Evolutionary conservation across 2,113 vertebrate species (phyloP).

Genomic region (Ascaphus truei): DNA sequence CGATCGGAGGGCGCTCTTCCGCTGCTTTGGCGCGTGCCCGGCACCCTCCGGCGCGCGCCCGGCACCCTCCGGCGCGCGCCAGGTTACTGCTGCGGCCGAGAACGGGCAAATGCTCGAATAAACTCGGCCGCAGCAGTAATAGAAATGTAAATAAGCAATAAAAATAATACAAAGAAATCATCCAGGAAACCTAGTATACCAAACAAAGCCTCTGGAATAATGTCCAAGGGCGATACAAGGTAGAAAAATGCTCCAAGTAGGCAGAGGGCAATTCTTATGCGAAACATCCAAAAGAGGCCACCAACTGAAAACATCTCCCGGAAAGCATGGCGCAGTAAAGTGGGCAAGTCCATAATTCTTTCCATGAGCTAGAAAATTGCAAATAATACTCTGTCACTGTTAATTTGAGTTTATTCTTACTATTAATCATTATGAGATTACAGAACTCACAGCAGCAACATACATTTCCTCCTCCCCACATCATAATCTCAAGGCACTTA

Average conservation of each 20-base stretch:
- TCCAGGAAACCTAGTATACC: constrained; percentile 96
- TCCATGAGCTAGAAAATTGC: constrained; percentile 77
- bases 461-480: too few species aligned
- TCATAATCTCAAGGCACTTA: too few species aligned
- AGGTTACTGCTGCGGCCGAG: too few species aligned
- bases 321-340: constrained; percentile 91
- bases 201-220: constrained; percentile 92
- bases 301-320: constrained; percentile 95
- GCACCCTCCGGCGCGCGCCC: too few species aligned
- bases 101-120: too few species aligned
- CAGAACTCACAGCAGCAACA: too few species aligned
- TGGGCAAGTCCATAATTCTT: constrained; percentile 90
- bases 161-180: constrained; percentile 93
- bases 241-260: constrained; percentile 89
- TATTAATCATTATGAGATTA: too few species aligned
- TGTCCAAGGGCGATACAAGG: constrained; percentile 91
- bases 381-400: constrained; percentile 42
- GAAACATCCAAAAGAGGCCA: constrained; percentile 98
- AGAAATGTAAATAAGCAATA: constrained; percentile 94
- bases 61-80: too few species aligned
- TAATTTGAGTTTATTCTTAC: too few species aligned
- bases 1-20: too few species aligned
- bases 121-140: too few species aligned
- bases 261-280: constrained; percentile 91
- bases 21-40: too few species aligned